These are phyloP conservation scores for Lycocorax pyrrhopterus DNA, from an alignment of 2,113 vertebrate species.

Conservation along the genomic window DNA sequence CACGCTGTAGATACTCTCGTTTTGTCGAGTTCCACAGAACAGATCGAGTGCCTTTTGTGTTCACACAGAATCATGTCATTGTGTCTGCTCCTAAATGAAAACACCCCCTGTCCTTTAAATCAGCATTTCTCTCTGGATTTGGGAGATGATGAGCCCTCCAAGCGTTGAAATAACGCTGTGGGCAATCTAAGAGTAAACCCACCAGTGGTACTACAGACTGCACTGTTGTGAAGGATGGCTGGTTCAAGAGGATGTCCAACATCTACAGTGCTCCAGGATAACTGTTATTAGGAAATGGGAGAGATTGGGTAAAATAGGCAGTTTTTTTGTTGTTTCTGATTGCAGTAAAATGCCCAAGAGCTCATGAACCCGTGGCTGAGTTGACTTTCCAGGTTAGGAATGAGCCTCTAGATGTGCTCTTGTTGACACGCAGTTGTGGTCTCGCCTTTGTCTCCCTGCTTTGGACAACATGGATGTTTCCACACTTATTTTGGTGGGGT, in stretches of 20 bases:
- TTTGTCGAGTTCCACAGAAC: not conserved
- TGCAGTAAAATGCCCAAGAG: not conserved
- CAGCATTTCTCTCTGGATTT: not conserved
- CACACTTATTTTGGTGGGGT: not conserved
- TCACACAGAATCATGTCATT: not conserved
- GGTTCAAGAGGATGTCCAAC: not conserved
- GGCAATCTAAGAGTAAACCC: not conserved
- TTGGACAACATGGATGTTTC: not conserved
- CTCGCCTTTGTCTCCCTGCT: not conserved
- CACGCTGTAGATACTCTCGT: not conserved
- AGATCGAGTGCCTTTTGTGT: not conserved
- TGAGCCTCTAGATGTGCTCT: not conserved
- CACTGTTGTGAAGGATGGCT: not conserved
- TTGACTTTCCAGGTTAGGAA: not conserved
- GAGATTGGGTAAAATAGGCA: not conserved
- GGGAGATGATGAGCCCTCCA: not conserved
- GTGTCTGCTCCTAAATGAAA: not conserved
- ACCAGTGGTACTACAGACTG: not conserved
- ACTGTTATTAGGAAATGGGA: not conserved
- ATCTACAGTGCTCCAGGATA: not conserved
- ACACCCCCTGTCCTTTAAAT: not conserved
- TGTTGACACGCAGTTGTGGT: fast-evolving
- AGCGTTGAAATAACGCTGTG: not conserved
- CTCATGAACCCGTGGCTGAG: not conserved
- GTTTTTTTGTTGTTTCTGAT: not conserved